Evolutionary conservation across 2,888 invertebrate genomes (phyloP), one percentile per base, ranked within the genome.

Genomic region (Eristalis pertinax): DNA sequence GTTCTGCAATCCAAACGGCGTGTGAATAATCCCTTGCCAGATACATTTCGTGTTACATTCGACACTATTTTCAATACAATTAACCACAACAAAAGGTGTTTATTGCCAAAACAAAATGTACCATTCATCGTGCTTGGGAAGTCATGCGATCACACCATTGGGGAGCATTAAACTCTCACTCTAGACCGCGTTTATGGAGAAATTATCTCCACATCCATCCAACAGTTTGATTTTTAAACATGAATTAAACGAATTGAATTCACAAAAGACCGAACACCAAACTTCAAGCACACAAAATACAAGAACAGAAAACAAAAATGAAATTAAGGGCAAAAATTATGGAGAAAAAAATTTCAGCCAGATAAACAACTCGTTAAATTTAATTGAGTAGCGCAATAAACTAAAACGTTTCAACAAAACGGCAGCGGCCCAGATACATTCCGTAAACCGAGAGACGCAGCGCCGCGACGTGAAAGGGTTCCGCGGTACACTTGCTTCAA

Each of bases 391-490:
- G 76, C 72, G 80, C 84, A 87, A 87, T 87, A 87, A 87, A 84
- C 73, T 83, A 87, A 87, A 87, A 80, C 87, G 87, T 84, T 87
- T 80, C 76, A 80, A 87, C 87, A 87, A 87, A 87, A 87, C 87
- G 87, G 67, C 73, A 67, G 82, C 79, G 73, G 79, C 70, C 72
- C 82, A 82, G 69, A 72, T 65, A 82, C 72, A 22, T n/a, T n/a
- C n/a, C 50, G 19, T 50, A 38, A 10, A 32, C 32, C n/a, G n/a
- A 63, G 29, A 32, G 50, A 15, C 38, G 80, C 68, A 8, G n/a
- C 19, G 50, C 26, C 56, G n/a, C 56, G 7, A 58, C 41, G 43
- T 15, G 72, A 83, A 87, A 83, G 87, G 83, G 87, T 80, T 87
- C 67, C 73, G 56, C 84, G 73, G 64, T 64, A 82, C 69, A 79